These are phyloP conservation scores for Cotesia glomerata DNA, from an alignment of 1,140 invertebrate genomes.

Conservation along the genomic window DNA sequence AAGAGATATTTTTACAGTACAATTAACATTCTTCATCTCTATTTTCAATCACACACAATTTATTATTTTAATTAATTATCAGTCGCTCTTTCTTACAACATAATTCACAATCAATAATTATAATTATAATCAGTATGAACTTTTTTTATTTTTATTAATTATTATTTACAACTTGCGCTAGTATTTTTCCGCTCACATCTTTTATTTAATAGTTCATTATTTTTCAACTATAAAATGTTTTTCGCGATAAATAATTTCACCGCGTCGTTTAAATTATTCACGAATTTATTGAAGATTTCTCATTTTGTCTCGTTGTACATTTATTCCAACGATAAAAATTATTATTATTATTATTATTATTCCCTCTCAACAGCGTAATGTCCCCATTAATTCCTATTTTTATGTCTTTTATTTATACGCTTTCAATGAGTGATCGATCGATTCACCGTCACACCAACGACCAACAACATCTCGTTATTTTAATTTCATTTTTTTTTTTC, in stretches of 20 bases:
- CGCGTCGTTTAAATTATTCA: no score
- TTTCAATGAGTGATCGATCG: constrained; percentile 7
- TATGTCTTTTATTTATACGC: neutral
- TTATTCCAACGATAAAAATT: neutral
- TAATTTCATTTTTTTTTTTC: neutral
- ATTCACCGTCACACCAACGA: neutral
- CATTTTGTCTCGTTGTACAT: neutral
- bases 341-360: neutral
- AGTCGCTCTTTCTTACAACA: constrained; percentile 38
- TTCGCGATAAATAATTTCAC: neutral
- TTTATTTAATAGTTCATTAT: constrained; percentile 3
- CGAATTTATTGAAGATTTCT: no score
- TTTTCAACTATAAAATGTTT: constrained; percentile 4
- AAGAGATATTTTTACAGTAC: constrained; percentile 46
- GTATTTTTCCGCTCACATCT: neutral
- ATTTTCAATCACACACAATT: constrained; percentile 26
- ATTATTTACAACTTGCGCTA: constrained; percentile 25
- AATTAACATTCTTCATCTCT: constrained; percentile 36
- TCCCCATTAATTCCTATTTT: constrained; percentile 1
- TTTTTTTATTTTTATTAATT: neutral
- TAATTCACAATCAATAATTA: constrained; percentile 37
- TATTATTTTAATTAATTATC: constrained; percentile 21
- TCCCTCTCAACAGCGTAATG: neutral
- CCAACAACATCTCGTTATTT: constrained; percentile 14
- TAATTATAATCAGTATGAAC: constrained; percentile 20